Evolutionary conservation across 1,140 invertebrate genomes (phyloP).

Genomic region (Protaetia brevitarsis): DNA sequence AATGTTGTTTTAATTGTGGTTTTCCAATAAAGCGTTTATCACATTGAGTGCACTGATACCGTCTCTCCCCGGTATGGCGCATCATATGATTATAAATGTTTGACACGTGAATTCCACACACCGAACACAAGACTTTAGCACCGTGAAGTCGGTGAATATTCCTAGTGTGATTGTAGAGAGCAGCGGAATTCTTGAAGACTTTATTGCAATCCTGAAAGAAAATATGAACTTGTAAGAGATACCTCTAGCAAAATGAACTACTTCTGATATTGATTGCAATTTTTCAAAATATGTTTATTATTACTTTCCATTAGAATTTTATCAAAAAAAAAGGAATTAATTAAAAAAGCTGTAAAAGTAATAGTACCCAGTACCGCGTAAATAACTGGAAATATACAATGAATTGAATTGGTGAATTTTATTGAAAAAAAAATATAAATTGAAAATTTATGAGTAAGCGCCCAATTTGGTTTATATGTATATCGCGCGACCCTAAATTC

Average conservation of each 20-base stretch:
- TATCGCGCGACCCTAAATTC: background rate
- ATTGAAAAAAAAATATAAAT: too few relatives aligned
- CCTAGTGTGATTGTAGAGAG: constrained; percentile 31
- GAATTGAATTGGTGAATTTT: too few relatives aligned
- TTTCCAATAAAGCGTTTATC: constrained; percentile 65
- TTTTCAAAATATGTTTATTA: too few relatives aligned
- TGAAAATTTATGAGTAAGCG: too few relatives aligned
- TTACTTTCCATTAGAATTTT: too few relatives aligned
- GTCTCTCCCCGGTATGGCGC: constrained; percentile 69
- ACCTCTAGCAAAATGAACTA: background rate
- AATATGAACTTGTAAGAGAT: background rate
- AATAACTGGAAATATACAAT: too few relatives aligned
- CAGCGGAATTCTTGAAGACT: constrained; percentile 30
- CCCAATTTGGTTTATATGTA: too few relatives aligned
- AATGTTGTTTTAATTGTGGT: constrained; percentile 62
- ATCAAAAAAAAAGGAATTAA: too few relatives aligned
- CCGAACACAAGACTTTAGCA: constrained; percentile 32
- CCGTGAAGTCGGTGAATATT: constrained; percentile 30
- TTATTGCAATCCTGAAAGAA: constrained; percentile 21
- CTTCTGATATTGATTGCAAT: too few relatives aligned
- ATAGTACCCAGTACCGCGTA: too few relatives aligned
- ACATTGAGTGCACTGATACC: constrained; percentile 72
- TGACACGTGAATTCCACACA: constrained; percentile 32
- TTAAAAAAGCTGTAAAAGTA: too few relatives aligned
- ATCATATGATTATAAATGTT: constrained; percentile 58